Evolutionary conservation across 53 echinoderm and acorn worm genomes (phyloP), one percentile per base, ranked within the genome.

Genomic region (Zoroaster sp.): DNA sequence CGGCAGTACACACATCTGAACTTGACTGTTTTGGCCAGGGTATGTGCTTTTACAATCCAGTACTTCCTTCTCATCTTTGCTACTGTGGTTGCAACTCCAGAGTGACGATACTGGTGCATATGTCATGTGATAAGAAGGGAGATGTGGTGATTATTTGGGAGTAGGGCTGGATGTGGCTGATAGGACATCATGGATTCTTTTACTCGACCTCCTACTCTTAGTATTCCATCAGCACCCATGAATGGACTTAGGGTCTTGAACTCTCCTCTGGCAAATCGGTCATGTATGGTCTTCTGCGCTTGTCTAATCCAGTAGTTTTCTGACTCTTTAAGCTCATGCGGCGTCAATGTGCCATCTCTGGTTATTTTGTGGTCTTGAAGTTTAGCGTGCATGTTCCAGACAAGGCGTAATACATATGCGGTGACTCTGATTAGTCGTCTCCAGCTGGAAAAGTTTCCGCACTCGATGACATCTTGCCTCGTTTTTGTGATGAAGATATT

Each of bases 11-110:
- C 80, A 87, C 94, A 94, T 33, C 83, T 32, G 69, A 69, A 74
- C 87, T 89, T 92, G 0, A 89, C 66, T 7, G 89, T 91, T 63
- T 91, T 92, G 3, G 94, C 92, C 3, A 90, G 54, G 14, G 40
- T 80, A 25, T 87, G 82, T 5, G 78, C 92, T 6, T 69, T 73
- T 11, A 94, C 14, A 31, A 92, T 94, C 94, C 90, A 94, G 51
- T 80, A 92, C 67, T 65, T 89, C 33, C 67, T 69, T 92, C 94
- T 79, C 17, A 80, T 47, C 40, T 89, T 94, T 2, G 89, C 89
- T 11, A 87, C 83, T 5, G 94, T 94, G 12, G 33, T 36, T 18
- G 89, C 89, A 23, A 94, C 94, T 44, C 94, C 92, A 34, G 44
- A 41, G 13, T 94, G 89, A 9, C 78, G 80, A 15, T 40, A 23